Base-by-base conservation (phyloP, 2,797 vertebrate species). In the Gallinago solitaria region DNA sequence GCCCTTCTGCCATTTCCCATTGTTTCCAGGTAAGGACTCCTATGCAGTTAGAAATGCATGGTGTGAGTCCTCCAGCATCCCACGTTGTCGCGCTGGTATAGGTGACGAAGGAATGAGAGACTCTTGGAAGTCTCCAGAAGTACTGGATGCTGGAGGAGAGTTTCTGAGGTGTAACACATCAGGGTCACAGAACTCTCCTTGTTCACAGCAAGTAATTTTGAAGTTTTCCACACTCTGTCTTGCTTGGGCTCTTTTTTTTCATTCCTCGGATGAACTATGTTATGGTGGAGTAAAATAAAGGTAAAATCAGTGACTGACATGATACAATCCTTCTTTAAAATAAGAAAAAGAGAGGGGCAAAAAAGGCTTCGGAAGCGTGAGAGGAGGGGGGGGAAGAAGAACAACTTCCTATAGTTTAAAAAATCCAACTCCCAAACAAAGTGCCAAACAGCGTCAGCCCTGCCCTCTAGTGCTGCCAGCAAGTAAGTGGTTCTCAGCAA, bases 381-480 rank as follows among this genome's bases (percentile, higher is more conserved):
- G 19, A 39, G 3, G 2, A 11, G 17, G 45, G 45, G 41, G 41
- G 7, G 0, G 1, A 1, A n/a, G n/a, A 51, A 37, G 1, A 53
- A 3, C 16, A 27, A 6, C 11, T 84, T 64, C 16, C 6, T 56
- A 3, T 8, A 23, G 20, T 76, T 87, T 24, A 47, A 37, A 87
- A 70, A 6, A 35, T 0, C 1, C 11, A 11, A 6, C 15, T 35
- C 27, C 14, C 1, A 5, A 39, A 11, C 1, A 5, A 15, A 35
- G 27, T 11, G 21, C 11, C 17, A 39, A 37, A 19, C n/a, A 37
- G 53, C 7, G 74, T 48, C 60, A 90, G 91, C 80, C 56, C 93
- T 96, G 96, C 95, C 93, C 91, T 79, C 94, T 95, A 93, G 90
- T 82, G 94, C 91, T 90, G 69, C 17, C 45, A 1, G 80, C 0